phyloP scores from a whole-genome alignment of 2,797 vertebrate genomes.

The Cyclopterus lumpus region DNA sequence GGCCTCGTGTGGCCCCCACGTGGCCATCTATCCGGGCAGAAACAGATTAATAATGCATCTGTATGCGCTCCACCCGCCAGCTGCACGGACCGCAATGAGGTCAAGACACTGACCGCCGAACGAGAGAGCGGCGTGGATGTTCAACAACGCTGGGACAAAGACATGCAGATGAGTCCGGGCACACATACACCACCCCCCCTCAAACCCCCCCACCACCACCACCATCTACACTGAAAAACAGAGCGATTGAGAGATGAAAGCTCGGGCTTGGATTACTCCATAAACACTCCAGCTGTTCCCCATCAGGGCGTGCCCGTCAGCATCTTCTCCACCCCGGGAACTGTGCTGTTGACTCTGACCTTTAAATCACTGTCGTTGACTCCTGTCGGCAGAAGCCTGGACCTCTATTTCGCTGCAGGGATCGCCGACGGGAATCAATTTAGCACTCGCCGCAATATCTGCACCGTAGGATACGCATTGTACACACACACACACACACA shows the following conservation, averaged over 20 bases:
- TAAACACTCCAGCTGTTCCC: constrained; percentile 68
- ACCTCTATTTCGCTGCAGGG: constrained; percentile 60
- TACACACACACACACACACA: constrained; percentile 8
- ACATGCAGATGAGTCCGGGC: background rate
- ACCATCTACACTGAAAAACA: constrained; percentile 32
- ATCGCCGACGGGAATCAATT: constrained; percentile 75
- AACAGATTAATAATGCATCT: constrained; percentile 62
- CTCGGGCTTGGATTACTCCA: constrained; percentile 59
- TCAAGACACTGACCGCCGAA: constrained; percentile 41
- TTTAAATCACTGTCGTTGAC: constrained; percentile 77
- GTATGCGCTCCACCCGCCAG: constrained; percentile 56
- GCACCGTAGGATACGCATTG: constrained; percentile 64
- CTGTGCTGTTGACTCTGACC: constrained; percentile 71
- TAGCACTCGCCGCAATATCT: constrained; percentile 55
- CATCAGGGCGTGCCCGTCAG: constrained; percentile 66
- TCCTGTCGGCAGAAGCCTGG: constrained; percentile 45
- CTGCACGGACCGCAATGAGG: constrained; percentile 40
- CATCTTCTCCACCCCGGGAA: constrained; percentile 61
- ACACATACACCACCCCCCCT: background rate
- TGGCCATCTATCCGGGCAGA: constrained; percentile 55
- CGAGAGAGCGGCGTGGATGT: constrained; percentile 34
- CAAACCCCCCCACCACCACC: background rate
- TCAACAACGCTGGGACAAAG: constrained; percentile 30
- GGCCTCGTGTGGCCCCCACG: constrained; percentile 34
- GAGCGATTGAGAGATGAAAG: constrained; percentile 65